These are phyloP conservation scores for Nixonia krombeini DNA, from an alignment of 1,140 invertebrate genomes.

Conservation along the genomic window DNA sequence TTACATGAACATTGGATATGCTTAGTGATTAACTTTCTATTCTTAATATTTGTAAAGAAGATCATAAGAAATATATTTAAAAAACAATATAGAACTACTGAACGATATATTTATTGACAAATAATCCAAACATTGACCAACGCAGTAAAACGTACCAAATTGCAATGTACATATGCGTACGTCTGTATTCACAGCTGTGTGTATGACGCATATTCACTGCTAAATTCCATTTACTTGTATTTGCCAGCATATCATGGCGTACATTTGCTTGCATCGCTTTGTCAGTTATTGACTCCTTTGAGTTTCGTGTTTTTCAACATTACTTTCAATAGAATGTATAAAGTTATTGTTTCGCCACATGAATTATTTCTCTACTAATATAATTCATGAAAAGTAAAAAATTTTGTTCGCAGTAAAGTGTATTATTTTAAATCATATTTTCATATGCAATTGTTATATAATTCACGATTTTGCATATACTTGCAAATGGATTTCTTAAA, in stretches of 20 bases:
- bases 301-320: conserved; percentile 3
- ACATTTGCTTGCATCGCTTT: conserved; percentile 27
- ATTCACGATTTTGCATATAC: too few species aligned
- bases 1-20: too few species aligned
- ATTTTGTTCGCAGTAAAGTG: too few species aligned
- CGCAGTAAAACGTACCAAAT: neutral
- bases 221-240: conserved; percentile 17
- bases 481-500: too few species aligned
- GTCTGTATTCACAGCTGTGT: neutral
- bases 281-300: neutral
- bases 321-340: neutral
- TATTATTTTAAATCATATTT: too few species aligned
- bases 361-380: neutral
- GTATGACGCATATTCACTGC: neutral
- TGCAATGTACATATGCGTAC: neutral
- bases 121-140: too few species aligned
- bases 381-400: neutral
- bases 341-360: neutral
- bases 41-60: too few species aligned
- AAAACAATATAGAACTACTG: too few species aligned
- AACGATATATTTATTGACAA: too few species aligned
- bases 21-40: too few species aligned
- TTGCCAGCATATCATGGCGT: conserved; percentile 38
- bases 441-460: too few species aligned
- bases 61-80: too few species aligned